Evolutionary conservation across 2,888 invertebrate genomes (phyloP), one percentile per base, ranked within the genome.

Genomic region (Cephus sareptanus): DNA sequence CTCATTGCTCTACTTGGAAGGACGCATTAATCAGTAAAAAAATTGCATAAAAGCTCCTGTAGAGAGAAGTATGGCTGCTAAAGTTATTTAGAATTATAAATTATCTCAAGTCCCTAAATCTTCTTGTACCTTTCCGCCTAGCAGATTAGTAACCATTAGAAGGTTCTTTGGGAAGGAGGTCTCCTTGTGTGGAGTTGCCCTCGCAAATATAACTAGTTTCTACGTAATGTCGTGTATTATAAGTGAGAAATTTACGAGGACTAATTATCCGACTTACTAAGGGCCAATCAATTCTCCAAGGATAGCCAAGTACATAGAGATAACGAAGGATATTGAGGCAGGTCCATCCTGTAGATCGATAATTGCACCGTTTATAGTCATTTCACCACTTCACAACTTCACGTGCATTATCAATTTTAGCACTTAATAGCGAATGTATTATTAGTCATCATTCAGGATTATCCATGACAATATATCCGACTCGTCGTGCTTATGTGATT

Each of bases 401-500:
- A 79, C 80, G 81, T 81, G 75, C 80, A 73, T 79, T 78, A 81
- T 82, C 81, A 76, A 82, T 82, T 81, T 82, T 76, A 77, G 80
- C 85, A 81, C 81, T 78, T 74, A 23, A 80, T 83, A 30, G 33
- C 30, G 11, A 70, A 70, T 33, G 71, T 6, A 70, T 70, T 15
- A 23, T 34, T 33, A 71, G 9, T 56, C 33, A 31, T 71, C 71
- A 9, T 71, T 15, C 6, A 56, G 31, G 33, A 34, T 71, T 15
- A 71, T 71, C 33, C 71, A 71, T 31, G 56, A 56, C 2, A 56
- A 56, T 2, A 23, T 56, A 23, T 56, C 56, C 56, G 23, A 15
- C 56, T 71, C 71, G 71, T 34, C n/a, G 23, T 77, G 87, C 86
- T 87, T 87, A 81, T 85, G 84, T 87, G 87, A 84, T 83, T 87